These are phyloP conservation scores for Gymnorhina tibicen DNA, from an alignment of 2,113 vertebrate species.

Conservation along the genomic window DNA sequence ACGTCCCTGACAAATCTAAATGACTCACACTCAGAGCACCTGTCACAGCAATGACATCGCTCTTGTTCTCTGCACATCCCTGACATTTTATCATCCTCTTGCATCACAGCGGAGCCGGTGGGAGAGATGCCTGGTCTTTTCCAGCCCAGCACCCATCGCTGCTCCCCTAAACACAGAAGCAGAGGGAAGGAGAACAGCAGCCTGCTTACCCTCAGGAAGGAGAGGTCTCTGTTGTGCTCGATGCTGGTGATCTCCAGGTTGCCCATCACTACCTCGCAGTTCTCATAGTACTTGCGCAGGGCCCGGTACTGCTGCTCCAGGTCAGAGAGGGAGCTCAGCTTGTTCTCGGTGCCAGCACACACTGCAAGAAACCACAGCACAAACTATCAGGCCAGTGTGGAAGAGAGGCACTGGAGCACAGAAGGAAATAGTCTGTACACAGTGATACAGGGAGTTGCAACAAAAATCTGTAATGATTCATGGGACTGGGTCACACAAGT, in stretches of 20 bases:
- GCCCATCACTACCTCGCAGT: conserved; percentile 97
- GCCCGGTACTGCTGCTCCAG: conserved; percentile 95
- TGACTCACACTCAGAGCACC: neutral
- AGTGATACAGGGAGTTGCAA: neutral
- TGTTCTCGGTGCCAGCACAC: conserved; percentile 95
- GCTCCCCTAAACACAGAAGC: neutral
- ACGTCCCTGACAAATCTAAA: neutral
- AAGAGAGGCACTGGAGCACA: neutral
- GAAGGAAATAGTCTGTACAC: neutral
- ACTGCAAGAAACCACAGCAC: conserved; percentile 72
- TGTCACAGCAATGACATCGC: neutral
- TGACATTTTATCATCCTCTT: neutral
- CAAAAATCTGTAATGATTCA: neutral
- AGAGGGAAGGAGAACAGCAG: neutral
- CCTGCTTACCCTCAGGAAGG: conserved; percentile 87
- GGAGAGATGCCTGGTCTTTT: neutral
- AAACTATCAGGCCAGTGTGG: neutral
- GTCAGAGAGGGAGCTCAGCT: conserved; percentile 95
- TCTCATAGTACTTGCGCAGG: conserved; percentile 94
- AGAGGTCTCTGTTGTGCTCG: conserved; percentile 91
- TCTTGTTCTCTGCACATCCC: neutral
- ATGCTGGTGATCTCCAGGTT: conserved; percentile 99
- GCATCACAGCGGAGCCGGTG: neutral
- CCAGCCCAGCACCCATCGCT: neutral
- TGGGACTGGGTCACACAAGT: neutral